Base-by-base conservation (phyloP, 30 jellyfish, hydroid and myxozoan genomes). In the Mastigias papua region DNA sequence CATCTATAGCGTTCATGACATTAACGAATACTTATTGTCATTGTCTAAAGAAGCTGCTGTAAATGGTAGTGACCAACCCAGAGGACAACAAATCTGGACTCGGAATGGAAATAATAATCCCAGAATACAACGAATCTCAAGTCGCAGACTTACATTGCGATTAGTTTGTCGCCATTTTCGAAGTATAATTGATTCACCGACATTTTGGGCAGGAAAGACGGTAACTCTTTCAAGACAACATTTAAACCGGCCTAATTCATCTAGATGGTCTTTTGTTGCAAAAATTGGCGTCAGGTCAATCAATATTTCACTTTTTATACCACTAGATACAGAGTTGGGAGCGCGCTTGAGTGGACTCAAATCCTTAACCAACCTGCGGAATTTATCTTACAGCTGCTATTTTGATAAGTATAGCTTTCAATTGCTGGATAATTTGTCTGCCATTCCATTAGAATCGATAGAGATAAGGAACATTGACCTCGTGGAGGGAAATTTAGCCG, bases 141-240 rank as follows among this genome's bases (percentile, higher is more conserved):
- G 26, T 7, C 54, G 54, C 11, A 37, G 54, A 11, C 54, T 37
- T 37, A n/a, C 50, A 3, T 37, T 48, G 42, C 84, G 84, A 8
- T 46, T 46, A 23, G 50, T 20, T 22, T 73, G 84, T 63, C 42
- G 31, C n/a, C 4, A 32, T 20, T 73, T 73, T 42, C 64, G 50
- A 58, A 2, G 28, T 73, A 37, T 73, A 2, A 73, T 73, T 17
- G 84, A 73, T 48, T 73, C 84, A 1, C 20, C 69, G 19, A 16
- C 69, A 37, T 73, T 33, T 46, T 73, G 84, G 84, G 46, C 71
- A 0, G 48, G 69, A 35, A 73, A 58, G 48, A 73, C 71, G 2
- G 8, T 73, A 25, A n/a, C 20, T 7, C n/a, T 49, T 34, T 3
- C 48, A 23, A 33, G 21, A 20, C 34, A 15, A 33, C 30, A 27